Percentiles rank a stretch among this genome's conserved stretches.
These are phyloP conservation scores for Chymomyza amoena DNA, from an alignment of 2,888 invertebrate species.

Conservation along the genomic window DNA sequence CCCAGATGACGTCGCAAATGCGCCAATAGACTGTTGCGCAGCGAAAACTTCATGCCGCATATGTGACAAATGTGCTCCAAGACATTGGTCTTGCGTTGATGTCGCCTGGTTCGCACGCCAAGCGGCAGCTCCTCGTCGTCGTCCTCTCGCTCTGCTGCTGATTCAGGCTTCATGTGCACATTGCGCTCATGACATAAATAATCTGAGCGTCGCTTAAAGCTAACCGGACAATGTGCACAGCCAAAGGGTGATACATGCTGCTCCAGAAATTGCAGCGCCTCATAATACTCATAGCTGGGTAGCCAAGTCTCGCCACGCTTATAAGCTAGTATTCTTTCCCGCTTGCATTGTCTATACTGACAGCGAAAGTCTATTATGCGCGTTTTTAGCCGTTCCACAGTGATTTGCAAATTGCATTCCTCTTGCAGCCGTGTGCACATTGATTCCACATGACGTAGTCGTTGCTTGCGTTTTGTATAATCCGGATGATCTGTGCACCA, in stretches of 20 bases:
- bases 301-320: slow-evolving; percentile 50
- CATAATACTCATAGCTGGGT: slow-evolving; percentile 64
- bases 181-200: slow-evolving; percentile 56
- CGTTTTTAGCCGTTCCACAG: slow-evolving; percentile 62
- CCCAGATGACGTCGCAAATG: slow-evolving; percentile 68
- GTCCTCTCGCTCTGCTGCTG: slow-evolving; percentile 21
- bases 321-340: slow-evolving; percentile 47
- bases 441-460: slow-evolving; percentile 58
- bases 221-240: slow-evolving; percentile 52
- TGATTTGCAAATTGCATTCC: slow-evolving; percentile 62
- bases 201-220: slow-evolving; percentile 64
- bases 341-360: slow-evolving; percentile 65
- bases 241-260: slow-evolving; percentile 69
- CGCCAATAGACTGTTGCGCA: slow-evolving; percentile 63
- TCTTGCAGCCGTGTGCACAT: slow-evolving; percentile 64
- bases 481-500: slow-evolving; percentile 70
- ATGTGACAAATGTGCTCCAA: slow-evolving; percentile 72
- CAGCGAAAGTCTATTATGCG: slow-evolving; percentile 69
- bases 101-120: slow-evolving; percentile 10
- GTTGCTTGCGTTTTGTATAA: slow-evolving; percentile 64
- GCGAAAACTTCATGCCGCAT: slow-evolving; percentile 70
- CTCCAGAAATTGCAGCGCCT: slow-evolving; percentile 61
- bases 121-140: not conserved
- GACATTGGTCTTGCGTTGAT: slow-evolving; percentile 11
- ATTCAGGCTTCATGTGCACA: slow-evolving; percentile 42